Conservation (phyloP, 1,140 invertebrate genomes). For the Acromyrmex heyeri region DNA sequence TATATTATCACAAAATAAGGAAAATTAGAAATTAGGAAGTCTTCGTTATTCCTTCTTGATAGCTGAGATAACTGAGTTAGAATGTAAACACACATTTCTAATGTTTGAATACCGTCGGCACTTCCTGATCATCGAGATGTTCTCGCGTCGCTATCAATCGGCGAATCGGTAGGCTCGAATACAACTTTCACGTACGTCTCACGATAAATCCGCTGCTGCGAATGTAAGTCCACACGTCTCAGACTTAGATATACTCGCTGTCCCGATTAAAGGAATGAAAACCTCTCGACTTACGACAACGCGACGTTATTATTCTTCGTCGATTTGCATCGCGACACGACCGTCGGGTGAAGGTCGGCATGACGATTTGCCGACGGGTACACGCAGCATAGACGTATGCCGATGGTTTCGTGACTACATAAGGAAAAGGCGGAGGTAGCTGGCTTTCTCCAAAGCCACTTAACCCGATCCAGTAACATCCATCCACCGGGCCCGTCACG, state of each 20-base stretch:
- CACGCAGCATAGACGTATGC: not conserved
- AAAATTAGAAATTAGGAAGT: not conserved
- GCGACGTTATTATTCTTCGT: conserved; percentile 33
- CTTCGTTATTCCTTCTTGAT: not conserved
- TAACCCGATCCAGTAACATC: conserved; percentile 87
- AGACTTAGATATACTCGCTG: not conserved
- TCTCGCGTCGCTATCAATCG: conserved; percentile 23
- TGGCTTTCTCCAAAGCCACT: conserved; percentile 85
- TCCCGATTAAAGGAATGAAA: conserved; percentile 45
- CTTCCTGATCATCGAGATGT: not conserved
- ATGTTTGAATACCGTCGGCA: not conserved
- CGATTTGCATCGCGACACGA: conserved; percentile 52
- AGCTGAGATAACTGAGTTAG: not conserved
- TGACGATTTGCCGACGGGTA: conserved; percentile 39
- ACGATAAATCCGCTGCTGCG: not conserved
- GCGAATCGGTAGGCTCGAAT: conserved; percentile 27
- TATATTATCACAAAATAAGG: not conserved
- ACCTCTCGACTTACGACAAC: conserved; percentile 21
- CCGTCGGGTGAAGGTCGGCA: conserved; percentile 68
- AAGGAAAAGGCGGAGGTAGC: conserved; percentile 77
- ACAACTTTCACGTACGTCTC: conserved; percentile 48
- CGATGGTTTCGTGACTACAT: conserved; percentile 74
- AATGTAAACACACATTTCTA: not conserved
- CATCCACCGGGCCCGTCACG: conserved; percentile 80
- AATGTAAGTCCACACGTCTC: conserved; percentile 12